Conservation (phyloP, 2,888 invertebrate genomes). For the Asteroscopus sphinx region DNA sequence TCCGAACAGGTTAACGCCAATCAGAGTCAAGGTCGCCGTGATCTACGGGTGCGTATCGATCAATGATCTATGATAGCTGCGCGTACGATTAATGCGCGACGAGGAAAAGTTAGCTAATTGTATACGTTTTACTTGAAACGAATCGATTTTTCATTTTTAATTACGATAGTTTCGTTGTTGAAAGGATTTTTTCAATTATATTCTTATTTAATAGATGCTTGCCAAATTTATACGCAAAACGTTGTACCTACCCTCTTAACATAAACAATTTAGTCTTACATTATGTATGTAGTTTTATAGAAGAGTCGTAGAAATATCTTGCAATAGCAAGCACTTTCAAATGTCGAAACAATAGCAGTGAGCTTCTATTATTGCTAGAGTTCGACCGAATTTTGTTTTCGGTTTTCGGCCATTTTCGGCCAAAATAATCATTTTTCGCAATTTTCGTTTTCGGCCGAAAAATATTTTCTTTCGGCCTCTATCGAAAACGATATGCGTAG, state of each 20-base stretch:
- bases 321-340: constrained; percentile 41
- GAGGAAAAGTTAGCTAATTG: constrained; percentile 16
- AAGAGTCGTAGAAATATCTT: constrained; percentile 24
- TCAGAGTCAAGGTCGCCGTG: constrained; percentile 80
- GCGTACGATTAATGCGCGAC: constrained; percentile 45
- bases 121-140: constrained; percentile 3
- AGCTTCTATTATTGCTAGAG: constrained; percentile 40
- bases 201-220: not conserved
- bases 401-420: no score
- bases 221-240: no score
- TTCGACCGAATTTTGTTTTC: no score
- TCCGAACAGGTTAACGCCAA: constrained; percentile 68
- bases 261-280: not conserved
- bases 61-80: constrained; percentile 70
- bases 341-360: constrained; percentile 49
- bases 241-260: no score
- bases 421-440: no score
- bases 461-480: no score
- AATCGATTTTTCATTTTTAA: constrained; percentile 6
- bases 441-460: no score
- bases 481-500: no score
- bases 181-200: not conserved
- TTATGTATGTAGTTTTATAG: constrained; percentile 16
- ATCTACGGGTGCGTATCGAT: constrained; percentile 74
- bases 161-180: not conserved